These are phyloP conservation scores for Rattus rattus DNA, from an alignment of 2,113 vertebrate genomes.

Conservation along the genomic window DNA sequence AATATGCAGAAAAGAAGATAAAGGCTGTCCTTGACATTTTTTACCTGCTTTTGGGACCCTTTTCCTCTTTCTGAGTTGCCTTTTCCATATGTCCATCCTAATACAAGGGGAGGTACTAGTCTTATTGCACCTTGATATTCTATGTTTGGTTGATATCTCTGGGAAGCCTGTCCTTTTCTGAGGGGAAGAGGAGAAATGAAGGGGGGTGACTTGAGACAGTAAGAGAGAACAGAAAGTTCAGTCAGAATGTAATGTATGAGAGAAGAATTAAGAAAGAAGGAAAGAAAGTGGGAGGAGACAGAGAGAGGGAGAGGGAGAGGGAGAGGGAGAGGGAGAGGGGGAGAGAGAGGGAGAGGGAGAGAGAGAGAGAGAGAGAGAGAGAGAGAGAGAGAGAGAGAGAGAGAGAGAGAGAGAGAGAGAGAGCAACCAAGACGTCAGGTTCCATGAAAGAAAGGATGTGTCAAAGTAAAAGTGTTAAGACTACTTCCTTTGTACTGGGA, in stretches of 20 bases:
- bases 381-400: fast-evolving
- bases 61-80: not conserved
- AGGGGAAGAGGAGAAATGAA: not conserved
- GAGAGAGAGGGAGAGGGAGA: too few relatives aligned
- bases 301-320: too few relatives aligned
- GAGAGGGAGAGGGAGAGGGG: too few relatives aligned
- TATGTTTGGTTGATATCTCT: not conserved
- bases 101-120: not conserved
- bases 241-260: not conserved
- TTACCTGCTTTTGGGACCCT: not conserved
- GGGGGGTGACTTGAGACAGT: not conserved
- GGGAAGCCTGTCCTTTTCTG: too few relatives aligned
- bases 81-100: not conserved
- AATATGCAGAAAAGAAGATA: not conserved
- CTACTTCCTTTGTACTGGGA: not conserved
- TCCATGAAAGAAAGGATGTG: not conserved
- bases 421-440: not conserved
- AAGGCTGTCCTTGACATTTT: not conserved
- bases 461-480: not conserved
- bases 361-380: not conserved
- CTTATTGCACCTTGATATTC: not conserved
- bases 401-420: not conserved
- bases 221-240: not conserved
- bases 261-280: not conserved
- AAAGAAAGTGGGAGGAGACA: not conserved